Base-by-base conservation (phyloP, 35 echinoderm and acorn worm species). In the Amphiura filiformis region DNA sequence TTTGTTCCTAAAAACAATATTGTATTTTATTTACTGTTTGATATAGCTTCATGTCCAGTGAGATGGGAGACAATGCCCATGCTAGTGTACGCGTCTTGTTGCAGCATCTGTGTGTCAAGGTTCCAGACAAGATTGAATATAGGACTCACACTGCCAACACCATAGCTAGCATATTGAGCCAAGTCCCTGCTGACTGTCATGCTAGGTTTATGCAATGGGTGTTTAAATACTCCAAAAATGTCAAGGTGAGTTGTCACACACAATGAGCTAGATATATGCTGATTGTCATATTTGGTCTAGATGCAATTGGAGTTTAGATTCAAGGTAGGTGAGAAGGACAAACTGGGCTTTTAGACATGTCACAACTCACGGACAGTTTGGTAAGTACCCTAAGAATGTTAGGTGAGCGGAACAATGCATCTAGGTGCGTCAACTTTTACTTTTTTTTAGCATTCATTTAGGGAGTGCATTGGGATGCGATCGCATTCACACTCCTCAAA, bases 51-150 rank as follows among this genome's bases (percentile, higher is more conserved):
- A 91, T 97, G 87, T 80, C 56, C 14, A 38, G 41, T 12, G 64
- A 90, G 38, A 5, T 94, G 36, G 90, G 90, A 37, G 92, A 94
- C 34, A 56, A 39, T 34, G 77, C 96, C 7, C 32, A 76, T 17
- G 40, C 78, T 1, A 83, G 86, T 75, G 76, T 89, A 7, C 81
- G 92, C 13, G 78, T 92, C 18, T 65, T 94, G 13, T 82, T 98
- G n/a, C 96, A 98, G 80, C 92, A 98, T 81, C 80, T 98, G 75
- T 92, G 92, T 35, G 89, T 94, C 37, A 98, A 89, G 38, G 96
- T 98, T 26, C 96, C 96, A 0, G 96, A 98, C 78, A 91, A 90
- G 89, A 56, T 90, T 0, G 96, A 98, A 77, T 98, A 98, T 61
- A 80, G 96, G 35, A 78, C 82, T 0, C 57, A 88, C 30, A 88